Evolutionary conservation across 2,888 invertebrate species (phyloP), one percentile per base, ranked within the genome.

Genomic region (Lingula anatina): DNA sequence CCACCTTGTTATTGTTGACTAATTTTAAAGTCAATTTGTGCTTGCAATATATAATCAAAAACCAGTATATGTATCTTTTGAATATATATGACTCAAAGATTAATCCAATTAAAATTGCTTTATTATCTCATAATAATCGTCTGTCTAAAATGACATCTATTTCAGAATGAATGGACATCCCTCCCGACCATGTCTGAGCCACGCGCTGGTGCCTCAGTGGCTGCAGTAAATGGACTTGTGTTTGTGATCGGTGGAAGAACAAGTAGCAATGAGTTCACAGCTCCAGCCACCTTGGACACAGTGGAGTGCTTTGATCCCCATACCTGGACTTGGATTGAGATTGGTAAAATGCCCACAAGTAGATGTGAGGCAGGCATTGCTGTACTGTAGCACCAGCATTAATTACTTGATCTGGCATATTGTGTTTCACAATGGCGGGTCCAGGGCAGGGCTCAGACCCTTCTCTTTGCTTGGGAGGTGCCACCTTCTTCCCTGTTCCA

Each of bases 161-260:
- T 60, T 15, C 60, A 73, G 72, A 60, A 71, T 49, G 47, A 84
- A 66, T 94, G 93, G 93, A 84, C 83, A 54, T 85, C 84, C 18
- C 50, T 71, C 2, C 47, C 65, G 4, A 85, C 90, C 1, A 89
- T 93, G 86, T 83, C 84, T 41, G 86, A 88, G 58, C 88, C 88
- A 4, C 83, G 93, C 49, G 89, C 93, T 58, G 83, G 91, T 56
- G 91, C 93, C 0, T 90, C 91, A 27, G 89, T 90, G 5, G 88
- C 90, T 2, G 83, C 88, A 12, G 74, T 93, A 35, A 87, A 89
- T 67, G 90, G 91, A 1, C 84, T 88, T 59, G 87, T 94, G 53
- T 94, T 88, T 75, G 93, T 90, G 0, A 87, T 93, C 9, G 94
- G 93, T 68, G 91, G 92, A 37, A 89, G 91, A 57, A 87, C 86